Evolutionary conservation across 1,140 invertebrate species (phyloP).

Genomic region (Manduca sexta): DNA sequence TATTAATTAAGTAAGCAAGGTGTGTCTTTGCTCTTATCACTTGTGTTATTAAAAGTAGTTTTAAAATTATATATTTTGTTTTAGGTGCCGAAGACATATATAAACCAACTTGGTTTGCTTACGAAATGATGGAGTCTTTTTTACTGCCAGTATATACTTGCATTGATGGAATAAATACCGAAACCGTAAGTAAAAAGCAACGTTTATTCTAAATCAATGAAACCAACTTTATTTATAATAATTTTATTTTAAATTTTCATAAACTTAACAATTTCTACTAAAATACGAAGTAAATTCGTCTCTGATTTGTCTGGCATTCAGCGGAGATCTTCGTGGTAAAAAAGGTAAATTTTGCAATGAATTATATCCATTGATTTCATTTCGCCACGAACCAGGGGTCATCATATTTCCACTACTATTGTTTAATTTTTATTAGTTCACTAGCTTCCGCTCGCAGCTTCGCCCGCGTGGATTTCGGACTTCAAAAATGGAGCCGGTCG

Average conservation of each 20-base stretch:
- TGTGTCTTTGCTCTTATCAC: too few relatives aligned
- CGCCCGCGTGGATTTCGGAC: too few relatives aligned
- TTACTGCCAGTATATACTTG: constrained; percentile 18
- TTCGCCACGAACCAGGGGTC: constrained; percentile 21
- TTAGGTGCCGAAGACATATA: constrained; percentile 20
- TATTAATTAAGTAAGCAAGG: constrained; percentile 5
- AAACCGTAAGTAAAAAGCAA: constrained; percentile 17
- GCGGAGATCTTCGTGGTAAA: constrained; percentile 17
- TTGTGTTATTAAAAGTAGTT: too few relatives aligned
- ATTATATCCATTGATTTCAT: constrained; percentile 13
- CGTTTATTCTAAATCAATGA: neutral
- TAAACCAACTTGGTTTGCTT: constrained; percentile 20
- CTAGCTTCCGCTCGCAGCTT: too few relatives aligned
- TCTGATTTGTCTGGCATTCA: constrained; percentile 19
- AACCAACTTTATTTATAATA: neutral
- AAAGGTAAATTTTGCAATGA: constrained; percentile 14
- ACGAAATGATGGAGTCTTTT: constrained; percentile 23
- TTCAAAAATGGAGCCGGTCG: too few relatives aligned
- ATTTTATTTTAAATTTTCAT: constrained; percentile 3
- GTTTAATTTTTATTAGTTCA: too few relatives aligned
- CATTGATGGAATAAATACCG: constrained; percentile 15
- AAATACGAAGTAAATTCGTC: constrained; percentile 23
- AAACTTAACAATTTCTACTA: constrained; percentile 13
- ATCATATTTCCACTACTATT: constrained; percentile 10
- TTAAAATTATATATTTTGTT: constrained; percentile 7